A percentile compares a stretch with the other conserved stretches of the same genome.
Evolutionary conservation across 2,797 vertebrate genomes (phyloP).

Genomic region (Dendrocincla tyrannina): DNA sequence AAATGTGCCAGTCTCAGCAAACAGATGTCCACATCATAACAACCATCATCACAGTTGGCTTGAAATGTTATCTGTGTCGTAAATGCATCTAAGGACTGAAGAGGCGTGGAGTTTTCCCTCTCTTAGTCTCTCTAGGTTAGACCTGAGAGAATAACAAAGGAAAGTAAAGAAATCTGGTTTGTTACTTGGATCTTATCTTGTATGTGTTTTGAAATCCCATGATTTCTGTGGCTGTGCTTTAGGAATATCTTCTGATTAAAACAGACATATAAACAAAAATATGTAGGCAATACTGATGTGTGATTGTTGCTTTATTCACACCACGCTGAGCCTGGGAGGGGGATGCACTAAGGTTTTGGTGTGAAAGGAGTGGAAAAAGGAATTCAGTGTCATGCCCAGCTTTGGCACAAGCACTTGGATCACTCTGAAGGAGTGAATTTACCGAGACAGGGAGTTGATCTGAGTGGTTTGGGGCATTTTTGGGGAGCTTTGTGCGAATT

Average conservation of each 20-base stretch:
- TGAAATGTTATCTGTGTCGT: background rate
- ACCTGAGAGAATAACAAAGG: background rate
- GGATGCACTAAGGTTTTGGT: background rate
- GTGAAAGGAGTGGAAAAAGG: background rate
- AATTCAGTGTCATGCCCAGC: background rate
- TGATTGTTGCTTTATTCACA: background rate
- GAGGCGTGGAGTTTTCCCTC: background rate
- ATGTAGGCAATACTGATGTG: background rate
- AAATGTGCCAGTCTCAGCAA: slow-evolving; percentile 35
- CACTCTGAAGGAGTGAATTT: background rate
- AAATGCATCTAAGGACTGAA: background rate
- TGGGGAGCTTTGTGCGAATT: background rate
- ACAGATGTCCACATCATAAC: slow-evolving; percentile 21
- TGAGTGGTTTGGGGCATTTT: background rate
- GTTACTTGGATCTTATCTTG: background rate
- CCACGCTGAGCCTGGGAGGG: background rate
- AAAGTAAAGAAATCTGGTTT: background rate
- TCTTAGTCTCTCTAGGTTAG: background rate
- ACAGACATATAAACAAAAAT: background rate
- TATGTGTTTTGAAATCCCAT: background rate
- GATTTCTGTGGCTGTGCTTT: background rate
- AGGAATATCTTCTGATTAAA: background rate
- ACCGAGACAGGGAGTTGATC: background rate
- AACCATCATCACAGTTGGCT: slow-evolving; percentile 4
- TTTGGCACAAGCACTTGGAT: background rate